These are phyloP conservation scores for Drosophila eugracilis DNA, from an alignment of 1,140 invertebrate species.

Conservation along the genomic window DNA sequence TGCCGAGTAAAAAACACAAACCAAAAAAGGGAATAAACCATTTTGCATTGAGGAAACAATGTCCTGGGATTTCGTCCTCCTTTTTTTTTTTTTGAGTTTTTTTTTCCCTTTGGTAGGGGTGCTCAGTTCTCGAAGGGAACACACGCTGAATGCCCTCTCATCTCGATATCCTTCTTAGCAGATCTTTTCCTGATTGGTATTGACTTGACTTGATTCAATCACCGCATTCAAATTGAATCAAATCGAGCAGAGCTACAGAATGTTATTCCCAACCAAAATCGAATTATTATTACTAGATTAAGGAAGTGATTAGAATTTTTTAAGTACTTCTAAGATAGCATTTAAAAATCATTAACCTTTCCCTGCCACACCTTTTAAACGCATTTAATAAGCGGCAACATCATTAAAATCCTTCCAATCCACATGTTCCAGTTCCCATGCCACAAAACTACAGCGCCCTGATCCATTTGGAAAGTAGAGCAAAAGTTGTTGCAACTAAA, in stretches of 20 bases:
- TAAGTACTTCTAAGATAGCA: too few species aligned
- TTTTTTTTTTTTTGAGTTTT: neutral
- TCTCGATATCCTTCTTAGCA: neutral
- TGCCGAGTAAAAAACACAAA: constrained; percentile 3
- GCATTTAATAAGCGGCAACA: neutral
- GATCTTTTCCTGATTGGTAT: constrained; percentile 40
- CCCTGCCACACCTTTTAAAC: too few species aligned
- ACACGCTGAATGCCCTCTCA: constrained; percentile 23
- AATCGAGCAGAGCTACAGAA: constrained; percentile 1
- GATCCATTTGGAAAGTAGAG: constrained; percentile 4
- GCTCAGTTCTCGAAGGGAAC: constrained; percentile 11
- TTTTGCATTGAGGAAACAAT: constrained; percentile 27
- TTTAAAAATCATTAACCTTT: too few species aligned
- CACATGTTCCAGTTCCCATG: neutral
- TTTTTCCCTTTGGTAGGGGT: neutral
- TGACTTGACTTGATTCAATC: constrained; percentile 32
- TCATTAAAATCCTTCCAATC: constrained; percentile 1
- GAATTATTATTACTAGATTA: constrained; percentile 6
- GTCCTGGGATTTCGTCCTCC: too few species aligned
- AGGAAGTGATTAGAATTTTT: too few species aligned
- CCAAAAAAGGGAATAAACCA: constrained; percentile 9
- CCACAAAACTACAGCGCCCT: neutral
- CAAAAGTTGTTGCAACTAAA: constrained; percentile 31
- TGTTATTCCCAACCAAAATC: constrained; percentile 10
- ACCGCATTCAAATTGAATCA: constrained; percentile 19